Conservation (phyloP, 2,113 vertebrate genomes). For the Chlorocebus sabaeus region DNA sequence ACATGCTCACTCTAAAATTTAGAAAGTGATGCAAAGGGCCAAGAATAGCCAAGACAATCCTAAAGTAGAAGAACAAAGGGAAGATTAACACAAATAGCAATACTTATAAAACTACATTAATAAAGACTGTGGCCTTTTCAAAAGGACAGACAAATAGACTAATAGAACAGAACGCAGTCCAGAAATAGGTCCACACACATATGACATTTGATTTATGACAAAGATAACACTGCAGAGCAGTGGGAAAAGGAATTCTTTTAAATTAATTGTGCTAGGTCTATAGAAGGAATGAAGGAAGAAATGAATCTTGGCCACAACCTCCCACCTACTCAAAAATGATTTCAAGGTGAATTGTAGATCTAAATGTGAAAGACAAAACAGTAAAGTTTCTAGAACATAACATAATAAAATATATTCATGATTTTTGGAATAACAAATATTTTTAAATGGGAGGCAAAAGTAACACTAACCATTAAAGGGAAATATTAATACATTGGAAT, state of each 20-base stretch:
- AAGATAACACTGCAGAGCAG: background rate
- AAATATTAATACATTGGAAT: background rate
- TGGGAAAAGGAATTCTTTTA: background rate
- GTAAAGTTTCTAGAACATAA: background rate
- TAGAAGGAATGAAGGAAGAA: background rate
- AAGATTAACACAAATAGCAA: background rate
- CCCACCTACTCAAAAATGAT: background rate
- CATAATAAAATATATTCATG: background rate
- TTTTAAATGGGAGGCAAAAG: background rate
- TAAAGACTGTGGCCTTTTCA: background rate
- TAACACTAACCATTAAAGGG: background rate
- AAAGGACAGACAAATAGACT: background rate
- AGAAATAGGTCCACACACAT: background rate
- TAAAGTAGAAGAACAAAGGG: constrained; percentile 27
- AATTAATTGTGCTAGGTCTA: background rate
- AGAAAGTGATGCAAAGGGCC: background rate
- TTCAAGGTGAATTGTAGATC: background rate
- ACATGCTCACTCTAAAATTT: background rate
- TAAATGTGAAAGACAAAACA: constrained; percentile 22
- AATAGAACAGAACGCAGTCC: background rate
- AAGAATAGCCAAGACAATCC: background rate
- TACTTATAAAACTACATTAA: background rate
- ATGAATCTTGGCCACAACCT: background rate
- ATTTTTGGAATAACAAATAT: background rate
- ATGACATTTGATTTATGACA: background rate